Evolutionary conservation across 2,113 vertebrate species (phyloP), one percentile per base, ranked within the genome.

Genomic region (Micronycteris hirsuta): DNA sequence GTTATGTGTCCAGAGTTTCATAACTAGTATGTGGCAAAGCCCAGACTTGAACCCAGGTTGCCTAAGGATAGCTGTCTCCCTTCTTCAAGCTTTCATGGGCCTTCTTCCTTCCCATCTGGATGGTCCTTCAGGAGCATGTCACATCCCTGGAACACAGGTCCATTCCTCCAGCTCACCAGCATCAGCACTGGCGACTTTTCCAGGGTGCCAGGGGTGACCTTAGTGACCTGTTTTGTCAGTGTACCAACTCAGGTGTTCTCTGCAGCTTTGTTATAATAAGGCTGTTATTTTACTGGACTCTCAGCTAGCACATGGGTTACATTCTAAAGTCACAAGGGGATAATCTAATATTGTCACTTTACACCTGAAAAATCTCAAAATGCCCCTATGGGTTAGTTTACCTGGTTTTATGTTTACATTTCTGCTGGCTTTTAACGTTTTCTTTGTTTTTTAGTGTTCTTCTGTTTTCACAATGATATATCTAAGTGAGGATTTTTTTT

Each of bases 191-290:
- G 54, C 20, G 20, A 56, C 70, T 4, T 31, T 9, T 41, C 45
- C 26, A 11, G 0, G 28, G n/a, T 11, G 4, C 45, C 7, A 0
- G 6, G 33, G 61, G 58, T 13, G 33, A 63, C 33, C 26, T 2
- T 16, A 9, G 2, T 5, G 12, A 8, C 22, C 33, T 14, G 0
- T 58, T 22, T 5, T 31, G 1, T 12, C 45, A 2, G 14, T 16
- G 11, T 20, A 9, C 31, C 22, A 20, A 2, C 16, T 65, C 22
- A 43, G 10, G 11, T 68, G 31, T 36, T 28, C 54, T 49, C 22
- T 1, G 65, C 58, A 43, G 11, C 20, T 33, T 71, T 2, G 0
- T 17, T 17, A 10, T 61, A 10, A 71, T 33, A 28, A 86, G 28
- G 47, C 70, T 28, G 45, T 20, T 80, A 38, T 71, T 41, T 43